Base-by-base conservation (phyloP, 1,140 invertebrate species). In the Macrobrachium nipponense region DNA sequence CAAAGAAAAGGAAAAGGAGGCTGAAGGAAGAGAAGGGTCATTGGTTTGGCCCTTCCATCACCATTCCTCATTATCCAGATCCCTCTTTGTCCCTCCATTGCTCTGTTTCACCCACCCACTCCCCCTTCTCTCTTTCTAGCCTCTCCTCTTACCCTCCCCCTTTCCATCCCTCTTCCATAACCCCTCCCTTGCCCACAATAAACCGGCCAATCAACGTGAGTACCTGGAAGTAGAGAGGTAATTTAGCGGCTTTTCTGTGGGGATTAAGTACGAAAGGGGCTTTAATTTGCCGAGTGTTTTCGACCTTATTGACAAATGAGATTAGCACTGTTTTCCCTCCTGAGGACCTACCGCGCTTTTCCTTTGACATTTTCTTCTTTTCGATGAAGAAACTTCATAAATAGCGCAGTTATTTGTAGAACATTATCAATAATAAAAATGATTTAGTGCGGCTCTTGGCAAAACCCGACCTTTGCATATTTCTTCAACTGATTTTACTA, bases 171-270 rank as follows among this genome's bases (percentile, higher is more conserved):
- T 68, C 51, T 27, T 72, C 72, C 68, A 60, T 20, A 20, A n/a
- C 18, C 18, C 27, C 80, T 43, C 20, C 43, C n/a, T 82, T 70
- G 44, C 80, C 68, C 68, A 73, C 80, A 82, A 82, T 82, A 82
- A 82, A 82, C 68, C 70, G 80, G 27, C 80, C 80, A 82, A 82
- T 82, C 80, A 82, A 73, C 51, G 44, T 64, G 51, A 82, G 80
- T 82, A 82, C 80, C 80, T 82, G 70, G 43, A 60, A 82, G 80
- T 82, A 82, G 80, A 44, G 20, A 73, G 80, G 80, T 82, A 82
- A 82, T 82, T 82, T 82, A 73, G 59, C 58, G 70, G 80, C 68
- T 73, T 82, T 82, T 62, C 62, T 66, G 44, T 18, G 51, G 58
- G 80, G 80, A 73, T 73, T 73, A 62, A 80, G 80, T 66, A 23